These are phyloP conservation scores for Pagrus major DNA, from an alignment of 2,113 vertebrate species.

Conservation along the genomic window DNA sequence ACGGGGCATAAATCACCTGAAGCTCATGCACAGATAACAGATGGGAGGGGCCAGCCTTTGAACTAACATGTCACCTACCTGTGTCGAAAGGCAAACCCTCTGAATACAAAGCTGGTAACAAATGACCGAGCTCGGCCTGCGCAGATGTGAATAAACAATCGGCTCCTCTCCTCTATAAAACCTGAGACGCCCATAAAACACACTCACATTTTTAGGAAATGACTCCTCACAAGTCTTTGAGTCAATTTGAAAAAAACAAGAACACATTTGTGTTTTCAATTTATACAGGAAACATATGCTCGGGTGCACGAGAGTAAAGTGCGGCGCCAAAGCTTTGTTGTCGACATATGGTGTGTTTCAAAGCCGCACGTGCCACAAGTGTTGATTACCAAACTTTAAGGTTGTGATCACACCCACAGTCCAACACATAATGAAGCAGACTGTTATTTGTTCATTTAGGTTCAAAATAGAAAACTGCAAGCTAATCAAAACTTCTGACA, in stretches of 20 bases:
- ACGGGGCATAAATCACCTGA: slow-evolving; percentile 62
- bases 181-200: not conserved
- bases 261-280: slow-evolving; percentile 6
- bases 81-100: slow-evolving; percentile 46
- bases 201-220: not conserved
- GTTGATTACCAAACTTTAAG: slow-evolving; percentile 52
- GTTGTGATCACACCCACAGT: slow-evolving; percentile 43
- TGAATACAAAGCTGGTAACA: slow-evolving; percentile 56
- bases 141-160: slow-evolving; percentile 37
- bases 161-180: slow-evolving; percentile 16
- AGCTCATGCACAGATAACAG: slow-evolving; percentile 62
- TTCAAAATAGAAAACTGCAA: not conserved
- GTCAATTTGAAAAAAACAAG: slow-evolving; percentile 6
- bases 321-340: slow-evolving; percentile 19
- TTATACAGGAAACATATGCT: slow-evolving; percentile 40
- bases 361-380: slow-evolving; percentile 37
- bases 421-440: slow-evolving; percentile 1
- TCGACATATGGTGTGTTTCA: slow-evolving; percentile 32
- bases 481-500: not conserved
- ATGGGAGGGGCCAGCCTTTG: slow-evolving; percentile 70
- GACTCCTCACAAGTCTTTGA: slow-evolving; percentile 21
- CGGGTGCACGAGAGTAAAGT: not conserved
- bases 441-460: not conserved
- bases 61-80: slow-evolving; percentile 71
- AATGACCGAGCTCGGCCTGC: slow-evolving; percentile 38